Conservation (phyloP, 2,888 invertebrate genomes). For the Amblyteles armatorius region DNA sequence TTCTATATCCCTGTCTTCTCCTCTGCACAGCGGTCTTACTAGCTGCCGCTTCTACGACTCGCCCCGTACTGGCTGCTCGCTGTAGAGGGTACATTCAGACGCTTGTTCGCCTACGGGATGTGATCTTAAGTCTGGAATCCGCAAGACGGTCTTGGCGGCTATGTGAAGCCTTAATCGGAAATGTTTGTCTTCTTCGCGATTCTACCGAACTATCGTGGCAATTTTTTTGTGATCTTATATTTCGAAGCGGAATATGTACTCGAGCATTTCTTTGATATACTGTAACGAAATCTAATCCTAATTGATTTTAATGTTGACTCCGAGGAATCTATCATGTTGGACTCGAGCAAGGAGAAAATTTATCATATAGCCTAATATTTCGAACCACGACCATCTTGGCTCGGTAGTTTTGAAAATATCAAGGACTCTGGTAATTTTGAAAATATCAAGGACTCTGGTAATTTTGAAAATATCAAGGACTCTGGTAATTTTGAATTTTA, state of each 20-base stretch:
- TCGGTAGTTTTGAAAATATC: slow-evolving; percentile 1
- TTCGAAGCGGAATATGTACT: neutral
- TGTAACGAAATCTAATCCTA: neutral
- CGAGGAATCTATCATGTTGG: neutral
- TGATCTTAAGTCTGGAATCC: slow-evolving; percentile 52
- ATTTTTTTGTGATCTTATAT: neutral
- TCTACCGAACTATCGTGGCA: neutral
- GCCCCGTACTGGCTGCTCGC: neutral
- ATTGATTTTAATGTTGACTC: neutral
- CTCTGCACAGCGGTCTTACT: neutral
- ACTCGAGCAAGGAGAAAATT: too few species aligned
- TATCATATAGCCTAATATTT: too few species aligned
- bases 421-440: neutral
- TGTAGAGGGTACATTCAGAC: slow-evolving; percentile 47
- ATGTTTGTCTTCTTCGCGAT: neutral
- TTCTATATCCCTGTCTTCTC: slow-evolving; percentile 30
- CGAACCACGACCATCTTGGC: neutral
- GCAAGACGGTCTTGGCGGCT: slow-evolving; percentile 20
- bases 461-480: slow-evolving; percentile 1
- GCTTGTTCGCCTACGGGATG: slow-evolving; percentile 53
- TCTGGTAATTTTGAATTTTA: neutral
- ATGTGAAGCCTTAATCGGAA: neutral
- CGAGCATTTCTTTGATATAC: neutral
- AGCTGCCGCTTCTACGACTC: neutral
- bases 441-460: neutral